A percentile compares a stretch with the other conserved stretches of the same genome.
These are phyloP conservation scores for Euura lappo DNA, from an alignment of 1,140 invertebrate genomes.

Conservation along the genomic window DNA sequence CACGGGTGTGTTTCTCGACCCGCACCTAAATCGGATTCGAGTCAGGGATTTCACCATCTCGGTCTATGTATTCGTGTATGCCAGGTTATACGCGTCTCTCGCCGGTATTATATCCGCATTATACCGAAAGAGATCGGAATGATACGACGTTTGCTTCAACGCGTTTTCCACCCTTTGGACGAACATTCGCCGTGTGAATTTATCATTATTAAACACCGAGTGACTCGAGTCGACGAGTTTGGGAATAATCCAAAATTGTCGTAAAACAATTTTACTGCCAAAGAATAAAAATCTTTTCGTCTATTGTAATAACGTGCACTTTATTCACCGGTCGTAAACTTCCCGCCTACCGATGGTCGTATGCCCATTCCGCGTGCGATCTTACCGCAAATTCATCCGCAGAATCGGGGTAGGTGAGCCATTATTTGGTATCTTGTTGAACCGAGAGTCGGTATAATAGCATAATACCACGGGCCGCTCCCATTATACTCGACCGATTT, in stretches of 20 bases:
- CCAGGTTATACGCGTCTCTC: not conserved
- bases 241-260: not conserved
- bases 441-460: not conserved
- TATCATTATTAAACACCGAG: not conserved
- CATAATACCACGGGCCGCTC: not conserved
- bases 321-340: too few relatives aligned
- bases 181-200: not conserved
- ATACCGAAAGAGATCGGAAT: not conserved
- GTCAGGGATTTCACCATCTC: not conserved
- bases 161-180: not conserved
- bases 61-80: not conserved
- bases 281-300: not conserved
- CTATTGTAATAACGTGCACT: not conserved
- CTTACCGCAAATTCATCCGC: not conserved
- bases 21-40: not conserved
- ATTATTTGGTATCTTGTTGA: not conserved
- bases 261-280: constrained; percentile 2
- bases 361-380: too few relatives aligned
- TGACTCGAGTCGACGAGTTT: not conserved
- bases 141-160: not conserved
- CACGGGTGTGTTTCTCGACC: constrained; percentile 2
- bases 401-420: not conserved
- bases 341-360: too few relatives aligned
- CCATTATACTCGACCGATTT: not conserved
- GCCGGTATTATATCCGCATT: not conserved